phyloP scores from a whole-genome alignment of 1,140 invertebrate genomes.

The Diuraphis noxia region DNA sequence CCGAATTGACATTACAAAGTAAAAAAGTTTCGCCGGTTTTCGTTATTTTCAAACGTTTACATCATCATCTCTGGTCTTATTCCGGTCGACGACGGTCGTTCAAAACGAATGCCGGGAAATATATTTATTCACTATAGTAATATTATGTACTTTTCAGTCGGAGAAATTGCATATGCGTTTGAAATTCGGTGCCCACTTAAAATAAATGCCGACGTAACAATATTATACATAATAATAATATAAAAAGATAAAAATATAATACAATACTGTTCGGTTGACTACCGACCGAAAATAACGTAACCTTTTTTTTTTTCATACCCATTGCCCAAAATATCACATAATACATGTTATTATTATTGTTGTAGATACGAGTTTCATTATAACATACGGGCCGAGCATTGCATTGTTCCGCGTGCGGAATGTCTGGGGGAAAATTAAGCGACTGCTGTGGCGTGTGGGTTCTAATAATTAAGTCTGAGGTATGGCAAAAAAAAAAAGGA shows the following conservation, averaged over 20 bases:
- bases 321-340: not conserved
- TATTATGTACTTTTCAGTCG: not conserved
- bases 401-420: not conserved
- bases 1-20: not conserved
- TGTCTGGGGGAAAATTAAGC: not conserved
- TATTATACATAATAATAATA: not conserved
- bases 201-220: not conserved
- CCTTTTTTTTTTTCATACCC: not conserved
- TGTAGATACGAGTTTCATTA: not conserved
- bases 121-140: not conserved
- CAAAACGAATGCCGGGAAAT: not conserved
- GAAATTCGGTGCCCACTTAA: not conserved
- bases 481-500: not conserved
- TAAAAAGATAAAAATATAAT: too few relatives aligned
- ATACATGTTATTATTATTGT: not conserved
- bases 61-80: not conserved
- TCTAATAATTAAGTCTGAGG: constrained; percentile 27
- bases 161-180: not conserved
- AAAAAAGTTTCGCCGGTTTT: not conserved
- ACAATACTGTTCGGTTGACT: not conserved
- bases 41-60: not conserved
- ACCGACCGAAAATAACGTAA: not conserved
- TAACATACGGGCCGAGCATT: not conserved
- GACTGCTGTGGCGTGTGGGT: not conserved
- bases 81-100: not conserved